These are phyloP conservation scores for Pogonomyrmex californicus DNA, from an alignment of 1,140 invertebrate genomes.

Conservation along the genomic window DNA sequence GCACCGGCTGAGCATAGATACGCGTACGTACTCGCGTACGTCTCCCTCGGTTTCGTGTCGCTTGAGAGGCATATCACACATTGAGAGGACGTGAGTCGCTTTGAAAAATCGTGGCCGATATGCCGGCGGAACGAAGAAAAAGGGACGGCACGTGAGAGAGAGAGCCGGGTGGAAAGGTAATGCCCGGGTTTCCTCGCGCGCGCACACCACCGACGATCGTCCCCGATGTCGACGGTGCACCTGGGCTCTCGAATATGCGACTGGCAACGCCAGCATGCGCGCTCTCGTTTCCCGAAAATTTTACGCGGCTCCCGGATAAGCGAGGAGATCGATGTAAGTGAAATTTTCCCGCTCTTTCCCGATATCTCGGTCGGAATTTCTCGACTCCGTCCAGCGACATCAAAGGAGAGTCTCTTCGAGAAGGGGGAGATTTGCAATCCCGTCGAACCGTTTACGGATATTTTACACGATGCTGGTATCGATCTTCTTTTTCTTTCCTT, in stretches of 20 bases:
- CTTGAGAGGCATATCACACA: slow-evolving; percentile 79
- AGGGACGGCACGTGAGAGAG: slow-evolving; percentile 56
- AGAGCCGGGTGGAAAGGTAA: slow-evolving; percentile 35
- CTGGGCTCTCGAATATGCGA: slow-evolving; percentile 53
- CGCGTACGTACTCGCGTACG: slow-evolving; percentile 21
- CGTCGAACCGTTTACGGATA: slow-evolving; percentile 23
- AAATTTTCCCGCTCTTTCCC: slow-evolving; percentile 55
- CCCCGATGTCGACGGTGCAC: slow-evolving; percentile 43
- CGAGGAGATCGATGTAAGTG: slow-evolving; percentile 57
- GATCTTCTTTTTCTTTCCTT: not conserved
- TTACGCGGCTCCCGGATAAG: slow-evolving; percentile 46
- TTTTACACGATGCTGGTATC: slow-evolving; percentile 41
- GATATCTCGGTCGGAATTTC: slow-evolving; percentile 27
- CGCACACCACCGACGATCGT: slow-evolving; percentile 22
- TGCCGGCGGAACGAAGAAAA: slow-evolving; percentile 62
- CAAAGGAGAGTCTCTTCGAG: slow-evolving; percentile 27
- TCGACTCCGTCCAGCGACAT: slow-evolving; percentile 15
- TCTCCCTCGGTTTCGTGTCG: slow-evolving; percentile 64
- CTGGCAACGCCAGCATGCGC: not conserved
- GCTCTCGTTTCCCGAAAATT: slow-evolving; percentile 35
- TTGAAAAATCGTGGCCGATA: slow-evolving; percentile 72
- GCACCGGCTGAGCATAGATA: slow-evolving; percentile 31
- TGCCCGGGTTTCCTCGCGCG: slow-evolving; percentile 23
- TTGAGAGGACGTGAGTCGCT: slow-evolving; percentile 76
- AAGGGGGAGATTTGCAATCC: not conserved